Conservation (phyloP, 2,113 vertebrate genomes). For the Pelecanus crispus region DNA sequence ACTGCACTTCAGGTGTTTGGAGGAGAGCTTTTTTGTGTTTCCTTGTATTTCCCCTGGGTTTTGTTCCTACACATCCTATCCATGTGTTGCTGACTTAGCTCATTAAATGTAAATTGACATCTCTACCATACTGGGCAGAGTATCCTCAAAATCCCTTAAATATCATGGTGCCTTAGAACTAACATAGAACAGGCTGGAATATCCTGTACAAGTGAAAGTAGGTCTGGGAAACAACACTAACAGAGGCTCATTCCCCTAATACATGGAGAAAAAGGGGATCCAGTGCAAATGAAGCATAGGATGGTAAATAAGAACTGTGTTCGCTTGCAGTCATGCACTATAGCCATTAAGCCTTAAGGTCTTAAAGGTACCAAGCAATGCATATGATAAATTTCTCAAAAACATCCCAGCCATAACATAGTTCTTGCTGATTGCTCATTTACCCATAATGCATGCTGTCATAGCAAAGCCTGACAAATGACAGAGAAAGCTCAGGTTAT, state of each 20-base stretch:
- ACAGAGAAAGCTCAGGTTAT: conserved; percentile 84
- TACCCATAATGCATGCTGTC: conserved; percentile 89
- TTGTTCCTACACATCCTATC: conserved; percentile 28
- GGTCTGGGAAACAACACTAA: conserved; percentile 61
- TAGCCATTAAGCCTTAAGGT: conserved; percentile 83
- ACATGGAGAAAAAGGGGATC: conserved; percentile 57
- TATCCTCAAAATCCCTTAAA: conserved; percentile 36
- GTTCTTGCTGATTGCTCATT: conserved; percentile 89
- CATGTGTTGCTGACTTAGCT: conserved; percentile 3
- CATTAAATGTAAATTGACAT: conserved; percentile 34
- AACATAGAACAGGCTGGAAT: background rate
- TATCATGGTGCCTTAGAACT: background rate
- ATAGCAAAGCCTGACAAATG: conserved; percentile 89
- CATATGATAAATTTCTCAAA: conserved; percentile 85
- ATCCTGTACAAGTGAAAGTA: background rate
- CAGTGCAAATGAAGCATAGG: conserved; percentile 78
- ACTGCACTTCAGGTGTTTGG: background rate
- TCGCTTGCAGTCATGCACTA: conserved; percentile 80
- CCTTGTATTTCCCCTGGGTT: background rate
- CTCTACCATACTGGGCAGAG: background rate
- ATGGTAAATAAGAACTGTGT: conserved; percentile 79
- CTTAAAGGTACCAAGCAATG: conserved; percentile 84
- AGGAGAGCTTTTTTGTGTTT: background rate
- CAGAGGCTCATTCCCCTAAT: conserved; percentile 52
- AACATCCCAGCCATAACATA: conserved; percentile 87